These are phyloP conservation scores for Trochalopteron elliotii DNA, from an alignment of 2,113 vertebrate genomes.

Conservation along the genomic window DNA sequence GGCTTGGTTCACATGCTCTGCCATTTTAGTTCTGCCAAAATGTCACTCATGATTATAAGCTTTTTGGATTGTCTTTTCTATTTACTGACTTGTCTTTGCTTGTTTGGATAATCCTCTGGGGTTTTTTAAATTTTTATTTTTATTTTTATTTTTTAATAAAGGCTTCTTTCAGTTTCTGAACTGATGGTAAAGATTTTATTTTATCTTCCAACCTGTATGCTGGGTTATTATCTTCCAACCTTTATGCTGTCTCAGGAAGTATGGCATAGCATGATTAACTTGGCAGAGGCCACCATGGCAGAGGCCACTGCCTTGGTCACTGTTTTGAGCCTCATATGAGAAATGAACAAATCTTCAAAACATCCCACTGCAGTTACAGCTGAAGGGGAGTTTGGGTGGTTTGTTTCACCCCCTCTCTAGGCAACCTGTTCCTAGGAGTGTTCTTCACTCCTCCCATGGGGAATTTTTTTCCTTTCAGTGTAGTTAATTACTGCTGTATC, in stretches of 20 bases:
- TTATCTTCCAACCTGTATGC: not conserved
- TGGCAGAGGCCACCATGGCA: not conserved
- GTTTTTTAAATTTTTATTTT: not conserved
- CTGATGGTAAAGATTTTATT: not conserved
- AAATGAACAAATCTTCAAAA: not conserved
- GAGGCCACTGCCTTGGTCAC: not conserved
- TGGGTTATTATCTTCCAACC: not conserved
- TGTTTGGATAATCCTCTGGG: not conserved
- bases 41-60: not conserved
- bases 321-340: not conserved
- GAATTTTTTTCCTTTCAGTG: not conserved
- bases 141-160: not conserved
- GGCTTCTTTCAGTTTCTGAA: not conserved
- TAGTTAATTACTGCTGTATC: not conserved
- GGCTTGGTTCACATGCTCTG: not conserved
- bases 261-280: not conserved
- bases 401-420: not conserved
- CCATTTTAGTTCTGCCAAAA: not conserved
- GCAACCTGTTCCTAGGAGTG: not conserved
- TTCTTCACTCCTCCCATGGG: not conserved
- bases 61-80: not conserved
- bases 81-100: not conserved
- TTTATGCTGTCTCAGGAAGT: not conserved
- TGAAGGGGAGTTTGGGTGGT: not conserved
- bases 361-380: not conserved